Percentiles rank a stretch among this genome's conserved stretches.
phyloP scores from a whole-genome alignment of 2,888 invertebrate species.

The Beris chalybata region DNA sequence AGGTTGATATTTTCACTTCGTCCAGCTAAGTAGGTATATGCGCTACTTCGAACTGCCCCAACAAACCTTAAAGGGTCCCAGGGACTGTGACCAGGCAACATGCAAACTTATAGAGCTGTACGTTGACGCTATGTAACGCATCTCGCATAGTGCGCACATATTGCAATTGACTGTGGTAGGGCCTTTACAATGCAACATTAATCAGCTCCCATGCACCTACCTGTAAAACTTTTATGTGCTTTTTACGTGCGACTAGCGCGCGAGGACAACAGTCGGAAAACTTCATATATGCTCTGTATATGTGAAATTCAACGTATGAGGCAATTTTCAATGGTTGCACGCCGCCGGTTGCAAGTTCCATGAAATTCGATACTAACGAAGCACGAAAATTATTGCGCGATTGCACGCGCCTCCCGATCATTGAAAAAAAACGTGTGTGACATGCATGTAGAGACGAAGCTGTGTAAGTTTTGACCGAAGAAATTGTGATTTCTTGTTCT shows the following conservation, averaged over 20 bases:
- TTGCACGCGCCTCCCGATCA: too few species aligned
- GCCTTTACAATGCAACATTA: conserved; percentile 23
- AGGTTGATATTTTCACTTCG: too few species aligned
- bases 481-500: too few species aligned
- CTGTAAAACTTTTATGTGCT: not conserved
- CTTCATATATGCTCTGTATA: not conserved
- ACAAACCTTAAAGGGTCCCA: too few species aligned
- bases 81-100: too few species aligned
- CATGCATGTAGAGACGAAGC: too few species aligned
- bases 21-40: too few species aligned
- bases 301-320: not conserved
- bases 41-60: too few species aligned
- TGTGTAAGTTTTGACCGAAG: too few species aligned
- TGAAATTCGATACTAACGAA: conserved; percentile 25
- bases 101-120: too few species aligned
- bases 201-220: conserved; percentile 19
- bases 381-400: conserved; percentile 19
- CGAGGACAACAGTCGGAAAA: not conserved
- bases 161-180: conserved; percentile 12
- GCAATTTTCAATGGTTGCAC: conserved; percentile 3
- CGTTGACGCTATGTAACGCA: too few species aligned
- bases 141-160: not conserved
- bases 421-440: too few species aligned
- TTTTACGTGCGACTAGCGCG: not conserved
- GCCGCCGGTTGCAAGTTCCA: conserved; percentile 9